These are phyloP conservation scores for Phenganax marumi DNA, from an alignment of 92 coral and sea anemone species.

Conservation along the genomic window DNA sequence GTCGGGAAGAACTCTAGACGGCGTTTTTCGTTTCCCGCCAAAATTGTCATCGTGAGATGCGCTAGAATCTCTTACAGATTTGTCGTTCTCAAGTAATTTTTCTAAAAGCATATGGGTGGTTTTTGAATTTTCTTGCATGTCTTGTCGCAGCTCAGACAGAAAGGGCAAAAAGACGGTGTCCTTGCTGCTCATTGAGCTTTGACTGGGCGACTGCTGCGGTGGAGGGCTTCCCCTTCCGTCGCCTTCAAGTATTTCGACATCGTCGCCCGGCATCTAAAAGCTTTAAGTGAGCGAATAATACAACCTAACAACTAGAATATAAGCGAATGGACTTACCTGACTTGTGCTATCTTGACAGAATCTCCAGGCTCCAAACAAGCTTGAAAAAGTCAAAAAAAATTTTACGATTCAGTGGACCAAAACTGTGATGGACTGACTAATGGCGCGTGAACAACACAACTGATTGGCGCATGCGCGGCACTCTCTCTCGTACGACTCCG, in stretches of 20 bases:
- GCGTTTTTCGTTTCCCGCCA: conserved; percentile 6
- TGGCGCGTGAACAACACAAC: conserved; percentile 34
- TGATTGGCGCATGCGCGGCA: conserved; percentile 31
- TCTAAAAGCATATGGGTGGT: neutral
- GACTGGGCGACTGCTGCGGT: conserved; percentile 3
- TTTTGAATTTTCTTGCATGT: neutral
- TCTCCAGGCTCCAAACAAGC: neutral
- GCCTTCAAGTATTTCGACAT: neutral
- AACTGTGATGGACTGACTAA: neutral
- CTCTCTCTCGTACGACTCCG: conserved; percentile 35
- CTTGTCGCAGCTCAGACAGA: neutral
- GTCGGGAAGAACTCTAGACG: neutral
- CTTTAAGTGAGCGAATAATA: neutral
- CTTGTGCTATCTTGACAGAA: neutral
- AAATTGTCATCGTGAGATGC: conserved; percentile 4
- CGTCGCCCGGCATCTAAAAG: neutral
- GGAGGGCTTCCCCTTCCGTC: neutral
- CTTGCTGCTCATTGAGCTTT: conserved; percentile 1
- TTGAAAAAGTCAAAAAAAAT: neutral
- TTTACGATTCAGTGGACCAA: neutral
- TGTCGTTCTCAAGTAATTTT: neutral
- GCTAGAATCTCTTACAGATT: neutral
- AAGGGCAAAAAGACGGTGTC: neutral
- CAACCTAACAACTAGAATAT: neutral
- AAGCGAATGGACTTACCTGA: neutral